phyloP scores from a whole-genome alignment of 2,797 vertebrate genomes.

The Phalanger gymnotis region DNA sequence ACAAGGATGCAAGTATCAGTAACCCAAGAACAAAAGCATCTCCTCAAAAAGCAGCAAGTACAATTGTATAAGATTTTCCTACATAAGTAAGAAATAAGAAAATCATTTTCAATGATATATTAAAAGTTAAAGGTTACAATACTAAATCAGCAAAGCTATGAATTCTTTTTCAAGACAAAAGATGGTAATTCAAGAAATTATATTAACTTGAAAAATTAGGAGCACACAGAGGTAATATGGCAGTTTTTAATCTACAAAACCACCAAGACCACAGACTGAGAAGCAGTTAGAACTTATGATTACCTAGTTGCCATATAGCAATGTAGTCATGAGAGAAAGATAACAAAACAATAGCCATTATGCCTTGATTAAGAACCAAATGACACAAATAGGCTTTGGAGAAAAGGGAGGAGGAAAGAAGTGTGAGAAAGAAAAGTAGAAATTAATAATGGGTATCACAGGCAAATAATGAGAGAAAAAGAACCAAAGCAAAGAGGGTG shows the following conservation, averaged over 20 bases:
- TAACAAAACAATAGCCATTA: not conserved
- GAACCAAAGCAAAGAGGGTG: not conserved
- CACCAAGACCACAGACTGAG: not conserved
- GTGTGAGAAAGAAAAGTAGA: not conserved
- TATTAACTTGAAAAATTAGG: not conserved
- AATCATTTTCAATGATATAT: not conserved
- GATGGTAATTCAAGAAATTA: not conserved
- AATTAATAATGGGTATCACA: not conserved
- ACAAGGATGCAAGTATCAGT: not conserved
- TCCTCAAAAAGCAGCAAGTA: not conserved
- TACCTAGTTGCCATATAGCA: not conserved
- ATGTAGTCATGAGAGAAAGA: not conserved
- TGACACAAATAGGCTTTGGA: not conserved
- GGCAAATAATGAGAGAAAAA: not conserved
- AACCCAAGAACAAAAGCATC: not conserved
- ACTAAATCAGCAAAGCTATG: not conserved
- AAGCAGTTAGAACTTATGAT: not conserved
- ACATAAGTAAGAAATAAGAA: not conserved
- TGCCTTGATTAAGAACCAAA: not conserved
- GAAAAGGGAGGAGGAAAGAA: not conserved
- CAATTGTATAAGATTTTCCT: not conserved
- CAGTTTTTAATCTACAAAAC: not conserved
- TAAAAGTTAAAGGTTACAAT: not conserved
- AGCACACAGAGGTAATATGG: not conserved
- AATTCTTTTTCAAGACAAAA: not conserved